A percentile compares a stretch with the other conserved stretches of the same genome.
Evolutionary conservation across 2,888 invertebrate species (phyloP).

Genomic region (Ischnus inquisitorius): DNA sequence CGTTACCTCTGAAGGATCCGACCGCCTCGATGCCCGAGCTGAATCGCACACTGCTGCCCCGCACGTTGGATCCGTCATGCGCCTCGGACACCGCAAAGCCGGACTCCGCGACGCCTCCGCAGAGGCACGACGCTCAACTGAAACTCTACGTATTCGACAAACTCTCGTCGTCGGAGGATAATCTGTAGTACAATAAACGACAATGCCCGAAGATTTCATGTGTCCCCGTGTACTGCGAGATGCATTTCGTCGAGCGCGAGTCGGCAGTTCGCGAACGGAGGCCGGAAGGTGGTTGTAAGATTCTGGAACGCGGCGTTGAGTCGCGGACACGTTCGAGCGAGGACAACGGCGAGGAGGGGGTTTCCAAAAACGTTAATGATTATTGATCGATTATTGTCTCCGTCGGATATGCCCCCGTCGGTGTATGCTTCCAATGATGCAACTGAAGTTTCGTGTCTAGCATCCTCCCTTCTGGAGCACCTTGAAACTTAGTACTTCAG

Average conservation of each 20-base stretch:
- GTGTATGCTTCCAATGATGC: conserved; percentile 71
- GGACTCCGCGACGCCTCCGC: conserved; percentile 76
- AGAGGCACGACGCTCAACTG: conserved; percentile 81
- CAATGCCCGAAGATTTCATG: background rate
- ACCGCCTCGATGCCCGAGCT: conserved; percentile 82
- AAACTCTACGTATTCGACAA: conserved; percentile 83
- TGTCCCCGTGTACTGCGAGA: background rate
- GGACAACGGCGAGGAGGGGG: background rate
- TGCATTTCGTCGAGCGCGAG: conserved; percentile 24
- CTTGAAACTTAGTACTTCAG: conserved; percentile 80
- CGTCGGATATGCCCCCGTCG: conserved; percentile 27
- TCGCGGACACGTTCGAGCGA: conserved; percentile 9
- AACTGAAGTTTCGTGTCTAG: conserved; percentile 70
- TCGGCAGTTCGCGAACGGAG: conserved; percentile 41
- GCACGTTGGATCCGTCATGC: conserved; percentile 81
- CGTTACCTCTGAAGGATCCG: conserved; percentile 81
- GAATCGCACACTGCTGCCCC: conserved; percentile 80
- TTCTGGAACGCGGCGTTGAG: conserved; percentile 14
- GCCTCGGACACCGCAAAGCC: conserved; percentile 81
- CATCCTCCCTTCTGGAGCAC: conserved; percentile 74
- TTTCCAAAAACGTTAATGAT: too few species aligned
- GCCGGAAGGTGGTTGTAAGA: conserved; percentile 18
- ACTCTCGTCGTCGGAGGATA: conserved; percentile 82
- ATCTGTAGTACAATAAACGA: conserved; percentile 77
- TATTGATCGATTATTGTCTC: conserved; percentile 15